Evolutionary conservation across 1,140 invertebrate species (phyloP).

Genomic region (Pogonus chalceus): DNA sequence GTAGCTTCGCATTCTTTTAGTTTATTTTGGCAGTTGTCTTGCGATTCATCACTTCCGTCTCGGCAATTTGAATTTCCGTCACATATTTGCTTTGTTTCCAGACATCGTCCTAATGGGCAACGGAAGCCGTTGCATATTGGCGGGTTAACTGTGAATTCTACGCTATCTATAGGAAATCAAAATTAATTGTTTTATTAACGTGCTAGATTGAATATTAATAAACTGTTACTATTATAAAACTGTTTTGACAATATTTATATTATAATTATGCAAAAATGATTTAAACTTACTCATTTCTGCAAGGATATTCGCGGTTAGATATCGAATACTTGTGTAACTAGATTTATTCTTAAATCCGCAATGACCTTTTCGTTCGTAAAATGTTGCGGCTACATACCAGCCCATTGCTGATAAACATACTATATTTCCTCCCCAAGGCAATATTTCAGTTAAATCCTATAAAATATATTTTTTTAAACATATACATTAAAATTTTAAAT

Average conservation of each 20-base stretch:
- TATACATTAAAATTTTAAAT: too few species aligned
- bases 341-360: slow-evolving; percentile 37
- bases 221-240: too few species aligned
- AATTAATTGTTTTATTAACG: too few species aligned
- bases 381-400: slow-evolving; percentile 52
- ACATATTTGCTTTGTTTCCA: slow-evolving; percentile 51
- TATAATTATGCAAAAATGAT: too few species aligned
- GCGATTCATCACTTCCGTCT: slow-evolving; percentile 51
- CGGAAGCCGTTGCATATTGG: slow-evolving; percentile 46
- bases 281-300: slow-evolving; percentile 17
- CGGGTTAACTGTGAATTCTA: slow-evolving; percentile 4
- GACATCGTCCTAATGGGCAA: slow-evolving; percentile 60
- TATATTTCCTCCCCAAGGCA: slow-evolving; percentile 46
- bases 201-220: too few species aligned
- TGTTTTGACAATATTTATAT: too few species aligned
- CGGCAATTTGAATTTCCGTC: slow-evolving; percentile 62
- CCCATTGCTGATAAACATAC: slow-evolving; percentile 45
- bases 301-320: slow-evolving; percentile 18
- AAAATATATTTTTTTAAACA: too few species aligned
- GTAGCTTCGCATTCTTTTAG: slow-evolving; percentile 22
- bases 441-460: slow-evolving; percentile 16
- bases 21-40: slow-evolving; percentile 36
- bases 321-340: slow-evolving; percentile 19
- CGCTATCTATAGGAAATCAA: not conserved
- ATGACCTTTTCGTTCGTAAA: slow-evolving; percentile 37